Percentiles rank a stretch among this genome's conserved stretches.
Evolutionary conservation across 2,797 vertebrate genomes (phyloP).

Genomic region (Delichon dasypus): DNA sequence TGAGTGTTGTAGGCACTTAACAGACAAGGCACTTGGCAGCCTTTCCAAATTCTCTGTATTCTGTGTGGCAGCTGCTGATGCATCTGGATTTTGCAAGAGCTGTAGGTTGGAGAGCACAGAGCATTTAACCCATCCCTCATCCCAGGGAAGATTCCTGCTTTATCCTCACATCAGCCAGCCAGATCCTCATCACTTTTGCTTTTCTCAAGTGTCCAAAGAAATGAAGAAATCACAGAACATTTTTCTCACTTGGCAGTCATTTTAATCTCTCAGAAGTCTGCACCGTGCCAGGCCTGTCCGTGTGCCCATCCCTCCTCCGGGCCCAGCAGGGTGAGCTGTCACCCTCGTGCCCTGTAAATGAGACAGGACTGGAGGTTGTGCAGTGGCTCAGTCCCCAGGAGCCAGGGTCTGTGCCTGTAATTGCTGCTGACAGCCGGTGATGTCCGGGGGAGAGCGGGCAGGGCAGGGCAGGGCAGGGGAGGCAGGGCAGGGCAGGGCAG

Average conservation of each 20-base stretch:
- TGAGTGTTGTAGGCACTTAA: background rate
- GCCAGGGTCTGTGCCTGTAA: background rate
- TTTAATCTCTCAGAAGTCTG: background rate
- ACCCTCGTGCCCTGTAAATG: background rate
- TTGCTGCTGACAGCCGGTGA: background rate
- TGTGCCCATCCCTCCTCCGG: background rate
- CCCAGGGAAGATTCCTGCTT: background rate
- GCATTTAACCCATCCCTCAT: background rate
- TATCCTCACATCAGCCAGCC: background rate
- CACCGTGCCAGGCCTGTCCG: background rate
- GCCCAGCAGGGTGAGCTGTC: background rate
- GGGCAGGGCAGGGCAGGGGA: too few species aligned
- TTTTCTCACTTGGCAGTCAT: background rate
- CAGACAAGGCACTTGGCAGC: conserved; percentile 5
- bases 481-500: too few species aligned
- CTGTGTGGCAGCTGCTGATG: background rate
- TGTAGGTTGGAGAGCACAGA: background rate
- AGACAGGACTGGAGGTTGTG: background rate
- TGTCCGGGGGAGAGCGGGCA: background rate
- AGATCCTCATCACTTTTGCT: background rate
- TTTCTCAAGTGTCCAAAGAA: background rate
- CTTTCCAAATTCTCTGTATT: background rate
- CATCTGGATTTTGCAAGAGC: background rate
- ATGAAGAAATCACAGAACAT: fast-evolving
- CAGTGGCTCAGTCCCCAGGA: background rate